Evolutionary conservation across 2,888 invertebrate genomes (phyloP), one percentile per base, ranked within the genome.

Genomic region (Malacosoma neustria): DNA sequence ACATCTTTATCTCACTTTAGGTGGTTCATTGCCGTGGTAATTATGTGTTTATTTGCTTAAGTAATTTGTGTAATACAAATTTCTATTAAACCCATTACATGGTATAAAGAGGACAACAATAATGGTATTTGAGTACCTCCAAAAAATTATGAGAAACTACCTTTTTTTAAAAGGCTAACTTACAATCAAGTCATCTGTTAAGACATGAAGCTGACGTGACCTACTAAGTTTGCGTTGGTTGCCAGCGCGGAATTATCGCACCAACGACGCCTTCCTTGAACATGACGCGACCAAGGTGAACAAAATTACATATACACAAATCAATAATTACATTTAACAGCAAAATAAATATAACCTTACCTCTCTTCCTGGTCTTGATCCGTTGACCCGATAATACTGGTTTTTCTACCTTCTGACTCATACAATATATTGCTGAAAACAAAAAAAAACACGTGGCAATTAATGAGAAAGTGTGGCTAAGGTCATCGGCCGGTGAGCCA

Each of bases 361-460:
- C 96, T 97, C 98, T 97, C 95, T 98, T 98, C 93, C 98, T 95
- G 95, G 98, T 97, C 96, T 98, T 98, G 92, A 98, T 97, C 91
- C 98, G 97, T 92, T 97, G 97, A 95, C 98, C 98, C 93, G 97
- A 97, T 93, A 98, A 91, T 92, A 97, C 94, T 93, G 98, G 98
- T 95, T 97, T 97, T 96, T 98, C 97, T 92, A 93, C 95, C 95
- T 98, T 98, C 91, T 97, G 97, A 98, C 96, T 98, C 98, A 98
- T 98, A 97, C 96, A 97, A 97, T 90, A 90, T 91, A 90, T 91
- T 90, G 91, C 93, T 93, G 88, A 54, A 90, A 90, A 55, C 32
- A 61, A n/a, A n/a, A 60, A 75, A 76, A 76, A 72, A 79, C 81
- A 82, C 84, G 82, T 84, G 84, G 84, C 81, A 79, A 71, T 80